Base-by-base conservation (phyloP, 2,888 invertebrate species). In the Cryptus armator region DNA sequence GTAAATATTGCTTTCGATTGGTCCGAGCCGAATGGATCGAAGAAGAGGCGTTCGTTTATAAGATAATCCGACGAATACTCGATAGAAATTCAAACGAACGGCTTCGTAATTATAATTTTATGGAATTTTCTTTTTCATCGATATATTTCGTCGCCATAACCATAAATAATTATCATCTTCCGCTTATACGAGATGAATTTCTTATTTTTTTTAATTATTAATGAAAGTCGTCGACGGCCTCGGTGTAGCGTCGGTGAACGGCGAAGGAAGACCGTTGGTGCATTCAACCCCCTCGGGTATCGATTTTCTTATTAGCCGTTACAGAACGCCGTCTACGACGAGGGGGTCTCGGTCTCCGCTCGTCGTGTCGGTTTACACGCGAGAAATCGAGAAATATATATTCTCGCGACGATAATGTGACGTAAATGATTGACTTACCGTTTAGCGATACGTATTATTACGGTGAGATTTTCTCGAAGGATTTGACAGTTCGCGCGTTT, bases 281-380 rank as follows among this genome's bases (percentile, higher is more conserved):
- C 79, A 75, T 83, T 79, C 78, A 79, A 75, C 78, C 74, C 66
- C 68, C 44, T 74, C 2, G 19, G 51, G 62, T 79, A 83, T 83
- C 83, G 83, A 83, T 83, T 83, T 79, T 83, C 46, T 32, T 46
- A 10, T 32, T 46, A 10, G 24, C 32, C 46, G 46, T 12, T 59
- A 74, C 74, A 46, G 46, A 19, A 1, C 24, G 29, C 43, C 56
- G 19, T 10, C 56, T 56, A 56, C 7, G 4, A 3, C 24, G 32
- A 59, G 59, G 59, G 59, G 59, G 6, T 29, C 59, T 59, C 29
- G 10, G n/a, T 29, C 62, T 46, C 12, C 74, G 6, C 46, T 9
- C 19, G 10, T 3, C 29, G 74, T 62, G 48, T 75, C 74, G 74
- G 19, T 6, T 75, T 75, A 75, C 74, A 19, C 46, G 32, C 44